phyloP scores from a whole-genome alignment of 2,797 vertebrate species.

The Phalloptychus januarius region DNA sequence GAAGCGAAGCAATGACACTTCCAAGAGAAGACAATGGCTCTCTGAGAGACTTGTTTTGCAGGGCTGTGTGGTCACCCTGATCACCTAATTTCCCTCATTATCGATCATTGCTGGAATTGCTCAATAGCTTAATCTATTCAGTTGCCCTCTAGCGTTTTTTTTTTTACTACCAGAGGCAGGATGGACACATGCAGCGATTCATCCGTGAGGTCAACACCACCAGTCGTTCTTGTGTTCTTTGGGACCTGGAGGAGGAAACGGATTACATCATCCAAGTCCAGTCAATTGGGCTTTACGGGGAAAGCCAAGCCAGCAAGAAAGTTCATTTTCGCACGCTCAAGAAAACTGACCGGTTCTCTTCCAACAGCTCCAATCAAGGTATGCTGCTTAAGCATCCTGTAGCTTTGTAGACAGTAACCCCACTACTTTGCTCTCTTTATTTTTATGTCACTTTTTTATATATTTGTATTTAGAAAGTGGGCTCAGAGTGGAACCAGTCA shows the following conservation, averaged over 20 bases:
- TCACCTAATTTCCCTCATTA: not conserved
- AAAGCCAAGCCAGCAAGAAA: constrained; percentile 93
- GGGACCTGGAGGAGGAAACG: constrained; percentile 95
- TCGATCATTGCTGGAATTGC: constrained; percentile 5
- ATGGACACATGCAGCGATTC: constrained; percentile 93
- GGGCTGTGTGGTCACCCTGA: not conserved
- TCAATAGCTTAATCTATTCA: constrained; percentile 1
- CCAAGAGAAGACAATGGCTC: not conserved
- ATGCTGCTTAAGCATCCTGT: constrained; percentile 5
- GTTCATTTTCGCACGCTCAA: constrained; percentile 94
- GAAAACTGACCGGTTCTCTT: constrained; percentile 90
- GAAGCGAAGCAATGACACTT: constrained; percentile 1
- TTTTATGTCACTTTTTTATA: not conserved
- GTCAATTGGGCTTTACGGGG: constrained; percentile 92
- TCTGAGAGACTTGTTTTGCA: constrained; percentile 3
- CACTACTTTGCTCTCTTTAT: not conserved
- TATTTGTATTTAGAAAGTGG: not conserved
- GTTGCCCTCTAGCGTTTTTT: not conserved
- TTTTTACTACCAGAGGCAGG: constrained; percentile 84
- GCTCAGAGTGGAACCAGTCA: not conserved
- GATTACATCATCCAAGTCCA: constrained; percentile 97
- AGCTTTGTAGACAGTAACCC: not conserved
- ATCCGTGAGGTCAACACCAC: constrained; percentile 98
- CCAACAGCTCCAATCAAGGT: constrained; percentile 98
- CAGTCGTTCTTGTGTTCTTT: constrained; percentile 92